phyloP scores from a whole-genome alignment of 2,797 vertebrate genomes.

The Alcedo atthis region DNA sequence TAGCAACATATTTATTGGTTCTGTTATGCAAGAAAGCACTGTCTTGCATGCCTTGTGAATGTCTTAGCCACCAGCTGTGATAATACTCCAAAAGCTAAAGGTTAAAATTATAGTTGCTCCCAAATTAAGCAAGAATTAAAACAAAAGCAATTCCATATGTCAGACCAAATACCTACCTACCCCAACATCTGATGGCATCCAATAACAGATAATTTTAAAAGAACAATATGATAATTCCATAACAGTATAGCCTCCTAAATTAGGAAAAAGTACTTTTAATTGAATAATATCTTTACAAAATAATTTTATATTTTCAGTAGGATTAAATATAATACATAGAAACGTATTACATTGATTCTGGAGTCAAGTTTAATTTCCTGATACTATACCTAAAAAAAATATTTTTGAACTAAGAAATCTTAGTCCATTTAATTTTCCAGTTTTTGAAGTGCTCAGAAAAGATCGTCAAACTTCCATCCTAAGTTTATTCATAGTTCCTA shows the following conservation, averaged over 20 bases:
- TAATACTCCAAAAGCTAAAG: background rate
- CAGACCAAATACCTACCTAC: background rate
- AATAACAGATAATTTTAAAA: background rate
- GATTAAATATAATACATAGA: background rate
- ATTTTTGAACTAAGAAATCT: background rate
- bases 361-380: background rate
- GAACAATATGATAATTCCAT: background rate
- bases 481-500: background rate
- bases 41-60: fast-evolving
- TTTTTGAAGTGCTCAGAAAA: background rate
- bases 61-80: background rate
- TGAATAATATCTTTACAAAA: background rate
- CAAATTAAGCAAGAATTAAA: background rate
- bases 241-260: background rate
- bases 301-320: background rate
- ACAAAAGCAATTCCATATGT: background rate
- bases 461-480: background rate
- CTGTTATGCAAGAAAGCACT: background rate
- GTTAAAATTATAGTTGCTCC: fast-evolving
- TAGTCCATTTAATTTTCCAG: background rate
- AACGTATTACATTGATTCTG: background rate
- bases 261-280: background rate
- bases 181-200: background rate
- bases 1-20: background rate
- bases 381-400: fast-evolving